phyloP scores from a whole-genome alignment of 2,113 vertebrate species.

The Merops nubicus region DNA sequence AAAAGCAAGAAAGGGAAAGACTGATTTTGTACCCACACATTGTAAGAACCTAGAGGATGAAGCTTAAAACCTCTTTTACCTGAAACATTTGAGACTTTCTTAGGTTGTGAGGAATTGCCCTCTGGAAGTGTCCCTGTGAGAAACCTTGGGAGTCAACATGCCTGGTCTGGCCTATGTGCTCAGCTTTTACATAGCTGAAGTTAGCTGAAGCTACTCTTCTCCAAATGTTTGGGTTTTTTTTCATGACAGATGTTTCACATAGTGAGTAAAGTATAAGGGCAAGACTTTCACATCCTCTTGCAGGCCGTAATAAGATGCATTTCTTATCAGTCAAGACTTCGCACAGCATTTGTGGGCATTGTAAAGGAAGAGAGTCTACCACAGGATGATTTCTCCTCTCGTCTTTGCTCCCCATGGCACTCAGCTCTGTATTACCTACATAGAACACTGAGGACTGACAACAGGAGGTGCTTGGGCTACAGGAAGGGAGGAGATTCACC shows the following conservation, averaged over 20 bases:
- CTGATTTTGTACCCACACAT: background rate
- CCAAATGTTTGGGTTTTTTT: background rate
- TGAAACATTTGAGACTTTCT: background rate
- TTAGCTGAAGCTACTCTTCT: background rate
- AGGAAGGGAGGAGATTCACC: background rate
- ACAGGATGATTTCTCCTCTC: background rate
- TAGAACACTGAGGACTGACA: background rate
- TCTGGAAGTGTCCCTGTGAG: background rate
- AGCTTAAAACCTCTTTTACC: background rate
- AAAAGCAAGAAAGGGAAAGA: background rate
- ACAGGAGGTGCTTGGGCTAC: background rate
- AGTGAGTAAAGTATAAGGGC: background rate
- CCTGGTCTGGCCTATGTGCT: background rate
- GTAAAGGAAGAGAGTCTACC: background rate
- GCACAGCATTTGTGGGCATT: background rate
- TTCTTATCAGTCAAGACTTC: background rate
- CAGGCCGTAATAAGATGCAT: background rate
- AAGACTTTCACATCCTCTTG: background rate
- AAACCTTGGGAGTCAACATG: background rate
- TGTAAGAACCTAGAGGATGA: background rate
- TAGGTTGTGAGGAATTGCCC: background rate
- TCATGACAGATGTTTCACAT: background rate
- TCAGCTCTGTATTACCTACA: background rate
- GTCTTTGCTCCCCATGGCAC: background rate
- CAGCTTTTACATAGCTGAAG: background rate